These are phyloP conservation scores for Euplexia lucipara DNA, from an alignment of 2,888 invertebrate species.

Conservation along the genomic window DNA sequence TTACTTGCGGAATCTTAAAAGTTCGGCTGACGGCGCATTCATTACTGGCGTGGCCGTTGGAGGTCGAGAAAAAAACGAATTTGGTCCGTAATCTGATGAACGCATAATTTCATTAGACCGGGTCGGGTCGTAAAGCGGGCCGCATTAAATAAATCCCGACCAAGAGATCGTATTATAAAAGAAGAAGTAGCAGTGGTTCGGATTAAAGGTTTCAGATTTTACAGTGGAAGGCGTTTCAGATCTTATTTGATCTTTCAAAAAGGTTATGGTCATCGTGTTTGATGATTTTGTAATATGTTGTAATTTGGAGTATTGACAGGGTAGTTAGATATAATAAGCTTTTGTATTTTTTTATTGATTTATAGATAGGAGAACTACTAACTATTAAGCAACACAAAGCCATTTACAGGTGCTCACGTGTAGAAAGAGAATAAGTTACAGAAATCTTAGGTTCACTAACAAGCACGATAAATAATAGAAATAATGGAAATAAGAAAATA, in stretches of 20 bases:
- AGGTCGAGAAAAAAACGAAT: conserved; percentile 51
- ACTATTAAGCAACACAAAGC: too few relatives aligned
- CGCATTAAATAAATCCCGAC: conserved; percentile 60
- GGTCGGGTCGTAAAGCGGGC: conserved; percentile 49
- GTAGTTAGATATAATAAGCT: too few relatives aligned
- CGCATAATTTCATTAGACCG: conserved; percentile 66
- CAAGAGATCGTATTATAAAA: conserved; percentile 54
- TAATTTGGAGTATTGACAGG: too few relatives aligned
- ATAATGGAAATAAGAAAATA: too few relatives aligned
- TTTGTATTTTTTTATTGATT: too few relatives aligned
- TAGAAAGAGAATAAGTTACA: too few relatives aligned
- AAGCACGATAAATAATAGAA: too few relatives aligned
- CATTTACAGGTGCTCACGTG: too few relatives aligned
- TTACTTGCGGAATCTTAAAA: conserved; percentile 53
- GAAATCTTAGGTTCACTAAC: too few relatives aligned
- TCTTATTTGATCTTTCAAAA: not conserved
- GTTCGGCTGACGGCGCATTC: conserved; percentile 58
- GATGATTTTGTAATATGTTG: not conserved
- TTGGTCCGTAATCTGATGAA: conserved; percentile 62
- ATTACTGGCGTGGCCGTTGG: conserved; percentile 39
- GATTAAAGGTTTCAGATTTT: conserved; percentile 22
- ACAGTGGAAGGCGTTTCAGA: conserved; percentile 1
- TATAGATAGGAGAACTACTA: too few relatives aligned
- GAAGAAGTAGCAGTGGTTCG: conserved; percentile 16
- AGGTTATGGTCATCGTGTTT: not conserved